Evolutionary conservation across 1,140 invertebrate species (phyloP), one percentile per base, ranked within the genome.

Genomic region (Neodiprion fabricii): DNA sequence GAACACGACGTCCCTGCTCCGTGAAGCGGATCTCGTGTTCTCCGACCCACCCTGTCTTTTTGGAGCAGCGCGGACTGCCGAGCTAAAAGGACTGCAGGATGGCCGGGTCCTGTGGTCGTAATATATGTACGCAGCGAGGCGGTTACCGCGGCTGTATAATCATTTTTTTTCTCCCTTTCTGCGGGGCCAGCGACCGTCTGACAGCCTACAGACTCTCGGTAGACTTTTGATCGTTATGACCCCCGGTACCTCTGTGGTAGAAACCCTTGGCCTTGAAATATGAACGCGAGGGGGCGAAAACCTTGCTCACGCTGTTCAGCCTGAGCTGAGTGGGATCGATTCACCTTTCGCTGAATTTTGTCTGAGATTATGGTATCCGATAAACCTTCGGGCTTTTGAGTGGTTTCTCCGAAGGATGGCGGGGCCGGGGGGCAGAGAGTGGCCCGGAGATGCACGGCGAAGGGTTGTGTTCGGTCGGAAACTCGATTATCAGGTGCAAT

Each of bases 321-420:
- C 11, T 61, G 53, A 12, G 53, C 11, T 61, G 53, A 61, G 53
- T 9, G 5, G 53, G 53, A 61, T 61, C 53, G 53, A 61, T 61
- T 61, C 53, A 12, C 11, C 4, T 61, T 61, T 61, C 53, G 53
- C 11, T 61, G 53, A 61, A 61, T 61, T 61, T 61, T 61, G 53
- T 61, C 53, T 61, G 53, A 61, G 53, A 61, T 17, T 61, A 61
- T 14, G 53, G 5, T 61, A 61, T 17, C 11, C 11, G 53, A 61
- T 17, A 17, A 61, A 61, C 11, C 53, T 61, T 61, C 53, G 53
- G n/a, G 28, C 28, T 40, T 40, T 40, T 5, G 28, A 61, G n/a
- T 61, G 53, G 53, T 61, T 61, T 61, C 53, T 61, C 11, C 53
- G 53, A 61, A 61, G 53, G 53, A 61, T 61, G 53, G n/a, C n/a